Conservation (phyloP, 2,797 vertebrate species). For the Holocentrus rufus region DNA sequence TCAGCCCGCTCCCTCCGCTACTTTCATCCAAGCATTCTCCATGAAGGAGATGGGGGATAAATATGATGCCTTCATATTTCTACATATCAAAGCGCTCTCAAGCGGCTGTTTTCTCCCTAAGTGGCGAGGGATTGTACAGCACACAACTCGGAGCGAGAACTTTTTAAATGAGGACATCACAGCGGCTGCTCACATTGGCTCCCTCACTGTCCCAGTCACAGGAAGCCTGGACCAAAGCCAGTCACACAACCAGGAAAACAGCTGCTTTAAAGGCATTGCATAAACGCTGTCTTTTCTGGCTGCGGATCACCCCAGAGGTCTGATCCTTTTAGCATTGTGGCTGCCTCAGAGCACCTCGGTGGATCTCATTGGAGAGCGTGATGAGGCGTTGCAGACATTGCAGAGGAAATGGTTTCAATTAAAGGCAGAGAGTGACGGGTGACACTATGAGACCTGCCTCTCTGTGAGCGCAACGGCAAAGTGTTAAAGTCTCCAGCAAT, state of each 20-base stretch:
- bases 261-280: constrained; percentile 44
- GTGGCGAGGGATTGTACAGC: constrained; percentile 70
- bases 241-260: constrained; percentile 64
- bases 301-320: constrained; percentile 58
- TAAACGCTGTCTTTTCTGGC: constrained; percentile 61
- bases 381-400: constrained; percentile 54
- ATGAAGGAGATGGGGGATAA: constrained; percentile 69
- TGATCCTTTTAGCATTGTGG: constrained; percentile 59
- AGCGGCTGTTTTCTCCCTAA: constrained; percentile 79
- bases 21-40: constrained; percentile 72
- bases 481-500: constrained; percentile 68
- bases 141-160: constrained; percentile 74
- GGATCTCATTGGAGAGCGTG: constrained; percentile 53
- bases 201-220: constrained; percentile 67
- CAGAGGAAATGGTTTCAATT: constrained; percentile 81
- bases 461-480: constrained; percentile 65
- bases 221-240: constrained; percentile 75
- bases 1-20: constrained; percentile 68
- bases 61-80: constrained; percentile 80
- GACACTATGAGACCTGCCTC: constrained; percentile 62
- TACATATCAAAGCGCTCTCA: constrained; percentile 79
- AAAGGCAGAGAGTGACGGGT: constrained; percentile 74
- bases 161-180: constrained; percentile 80
- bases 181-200: constrained; percentile 51
- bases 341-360: constrained; percentile 65